Evolutionary conservation across 2,888 invertebrate species (phyloP), one percentile per base, ranked within the genome.

Genomic region (Acleris cristana): DNA sequence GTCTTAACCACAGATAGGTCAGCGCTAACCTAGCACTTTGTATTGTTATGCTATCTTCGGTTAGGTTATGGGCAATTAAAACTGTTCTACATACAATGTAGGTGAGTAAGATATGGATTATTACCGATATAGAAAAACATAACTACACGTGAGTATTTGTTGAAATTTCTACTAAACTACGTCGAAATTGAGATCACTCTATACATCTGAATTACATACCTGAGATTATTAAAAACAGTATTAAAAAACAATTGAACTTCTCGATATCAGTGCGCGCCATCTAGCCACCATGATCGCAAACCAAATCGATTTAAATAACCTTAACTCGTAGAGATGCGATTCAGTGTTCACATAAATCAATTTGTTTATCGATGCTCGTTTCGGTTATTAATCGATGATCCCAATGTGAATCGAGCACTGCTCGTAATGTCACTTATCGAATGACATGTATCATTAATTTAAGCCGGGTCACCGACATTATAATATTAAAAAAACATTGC

Each of bases 1-100:
- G 83, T 79, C 77, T 73, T 78, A 85, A 92, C 91, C 91, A 80
- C 91, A 90, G 87, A 78, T 86, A 79, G 88, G 88, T 87, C 86
- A 88, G 72, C 74, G 76, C 73, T 73, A 26, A 58, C 77, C 73
- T 73, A 59, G 45, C 26, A 66, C 58, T 55, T 58, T 56, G 60
- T 64, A 57, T 65, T 57, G 62, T 59, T 60, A 61, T 58, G 54
- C 55, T 64, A 59, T 70, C 51, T 63, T 67, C 51, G 59, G 59
- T 60, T 60, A 60, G 59, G 57, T 67, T 67, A 67, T 67, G 48
- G 67, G 67, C 67, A 67, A 67, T 67, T 67, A 67, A 67, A 63
- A 63, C 40, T 19, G 34, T 51, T 60, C 59, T 63, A 62, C 66
- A 45, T 48, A 52, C 57, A 52, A 58, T 62, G 57, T 61, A 67